phyloP scores from a whole-genome alignment of 2,888 invertebrate species.

The Meliscaeva auricollis region DNA sequence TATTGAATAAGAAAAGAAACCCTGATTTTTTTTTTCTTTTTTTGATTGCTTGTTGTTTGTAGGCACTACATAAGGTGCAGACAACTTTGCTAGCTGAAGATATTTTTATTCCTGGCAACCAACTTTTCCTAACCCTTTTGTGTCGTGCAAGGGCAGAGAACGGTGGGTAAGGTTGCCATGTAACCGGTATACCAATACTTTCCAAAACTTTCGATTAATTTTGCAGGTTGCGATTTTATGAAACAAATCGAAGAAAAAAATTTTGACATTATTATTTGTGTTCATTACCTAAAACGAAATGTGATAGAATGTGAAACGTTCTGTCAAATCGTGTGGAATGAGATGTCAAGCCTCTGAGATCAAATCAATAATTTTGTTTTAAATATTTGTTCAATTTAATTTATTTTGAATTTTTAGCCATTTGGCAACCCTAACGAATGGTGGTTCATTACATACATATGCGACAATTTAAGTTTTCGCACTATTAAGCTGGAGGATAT shows the following conservation, averaged over 20 bases:
- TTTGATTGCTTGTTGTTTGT: conserved; percentile 21
- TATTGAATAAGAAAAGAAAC: conserved; percentile 15
- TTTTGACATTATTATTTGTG: too few species aligned
- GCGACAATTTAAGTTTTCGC: conserved; percentile 73
- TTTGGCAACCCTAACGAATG: background rate
- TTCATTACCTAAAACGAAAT: too few species aligned
- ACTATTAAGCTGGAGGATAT: conserved; percentile 67
- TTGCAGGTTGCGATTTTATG: too few species aligned
- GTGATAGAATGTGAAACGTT: too few species aligned
- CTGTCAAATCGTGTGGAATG: too few species aligned
- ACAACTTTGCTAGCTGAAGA: conserved; percentile 50
- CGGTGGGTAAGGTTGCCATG: background rate
- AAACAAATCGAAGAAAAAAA: too few species aligned
- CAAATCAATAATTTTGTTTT: too few species aligned
- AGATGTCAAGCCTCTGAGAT: too few species aligned
- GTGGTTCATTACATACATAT: conserved; percentile 33
- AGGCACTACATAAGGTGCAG: conserved; percentile 69
- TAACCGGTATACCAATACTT: too few species aligned
- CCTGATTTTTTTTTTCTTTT: conserved; percentile 28
- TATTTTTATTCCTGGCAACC: conserved; percentile 64
- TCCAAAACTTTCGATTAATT: too few species aligned
- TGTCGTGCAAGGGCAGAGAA: conserved; percentile 12
- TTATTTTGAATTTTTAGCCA: too few species aligned
- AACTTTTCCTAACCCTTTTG: conserved; percentile 57
- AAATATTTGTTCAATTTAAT: too few species aligned